Percentiles rank a stretch among this genome's conserved stretches.
Evolutionary conservation across 1,140 invertebrate species (phyloP).

Genomic region (Lutraria rhynchaena): DNA sequence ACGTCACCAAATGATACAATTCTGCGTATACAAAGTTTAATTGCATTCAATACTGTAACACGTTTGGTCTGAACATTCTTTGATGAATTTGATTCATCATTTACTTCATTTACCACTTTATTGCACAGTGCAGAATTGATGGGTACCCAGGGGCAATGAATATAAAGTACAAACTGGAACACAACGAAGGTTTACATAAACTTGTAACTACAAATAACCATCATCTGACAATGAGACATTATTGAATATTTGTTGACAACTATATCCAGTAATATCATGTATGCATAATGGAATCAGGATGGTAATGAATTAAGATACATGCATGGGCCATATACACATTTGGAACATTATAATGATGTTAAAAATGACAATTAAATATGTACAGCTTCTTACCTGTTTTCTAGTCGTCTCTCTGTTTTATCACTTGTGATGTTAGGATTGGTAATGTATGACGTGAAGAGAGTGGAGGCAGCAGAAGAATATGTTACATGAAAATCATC

Average conservation of each 20-base stretch:
- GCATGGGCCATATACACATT: no score
- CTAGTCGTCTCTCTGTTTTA: constrained; percentile 20
- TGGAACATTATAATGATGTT: no score
- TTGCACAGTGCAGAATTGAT: background rate
- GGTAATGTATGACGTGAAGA: constrained; percentile 15
- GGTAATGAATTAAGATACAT: no score
- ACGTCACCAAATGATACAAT: background rate
- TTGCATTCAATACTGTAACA: background rate
- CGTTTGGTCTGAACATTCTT: background rate
- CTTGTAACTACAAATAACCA: no score
- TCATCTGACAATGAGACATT: no score
- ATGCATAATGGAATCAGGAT: no score
- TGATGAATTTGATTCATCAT: background rate
- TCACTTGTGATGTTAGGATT: background rate
- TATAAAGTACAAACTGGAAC: background rate
- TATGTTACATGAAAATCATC: background rate
- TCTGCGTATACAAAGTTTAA: no score
- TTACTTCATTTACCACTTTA: background rate
- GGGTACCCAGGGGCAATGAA: background rate
- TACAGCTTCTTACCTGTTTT: no score
- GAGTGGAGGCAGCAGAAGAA: constrained; percentile 11
- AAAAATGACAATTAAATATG: no score
- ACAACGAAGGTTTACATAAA: no score
- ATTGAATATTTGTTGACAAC: no score
- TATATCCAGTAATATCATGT: no score